phyloP scores from a whole-genome alignment of 2,113 vertebrate species.

The Hoplias malabaricus region DNA sequence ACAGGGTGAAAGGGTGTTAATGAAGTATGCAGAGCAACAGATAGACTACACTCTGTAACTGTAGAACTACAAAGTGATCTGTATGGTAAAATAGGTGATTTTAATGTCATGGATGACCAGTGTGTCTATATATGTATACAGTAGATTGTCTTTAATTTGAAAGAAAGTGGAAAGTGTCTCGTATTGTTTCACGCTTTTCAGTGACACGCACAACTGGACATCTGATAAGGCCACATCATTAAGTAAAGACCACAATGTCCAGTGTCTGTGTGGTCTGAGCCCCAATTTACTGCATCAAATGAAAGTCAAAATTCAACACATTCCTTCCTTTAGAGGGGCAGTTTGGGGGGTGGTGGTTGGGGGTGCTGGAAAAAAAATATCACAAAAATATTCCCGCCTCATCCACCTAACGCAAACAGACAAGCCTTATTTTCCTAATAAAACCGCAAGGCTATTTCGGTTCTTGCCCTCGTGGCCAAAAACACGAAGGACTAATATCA shows the following conservation, averaged over 20 bases:
- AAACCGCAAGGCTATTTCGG: conserved; percentile 46
- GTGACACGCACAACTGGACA: too few relatives aligned
- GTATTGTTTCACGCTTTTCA: too few relatives aligned
- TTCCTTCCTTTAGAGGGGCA: neutral
- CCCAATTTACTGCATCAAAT: neutral
- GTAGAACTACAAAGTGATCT: too few relatives aligned
- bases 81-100: too few relatives aligned
- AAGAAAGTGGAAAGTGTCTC: too few relatives aligned
- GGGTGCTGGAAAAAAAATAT: neutral
- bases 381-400: conserved; percentile 23
- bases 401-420: conserved; percentile 34
- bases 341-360: neutral
- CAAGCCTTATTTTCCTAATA: conserved; percentile 42
- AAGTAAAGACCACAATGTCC: neutral
- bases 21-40: too few relatives aligned
- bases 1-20: too few relatives aligned
- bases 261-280: neutral
- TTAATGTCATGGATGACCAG: too few relatives aligned
- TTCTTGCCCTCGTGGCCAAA: conserved; percentile 35
- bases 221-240: too few relatives aligned
- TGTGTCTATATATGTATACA: too few relatives aligned
- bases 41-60: too few relatives aligned
- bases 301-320: neutral
- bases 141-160: too few relatives aligned
- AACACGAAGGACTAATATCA: conserved; percentile 35